Percentiles rank a stretch among this genome's conserved stretches.
phyloP scores from a whole-genome alignment of 2,888 invertebrate species.

The Metellina segmentata region DNA sequence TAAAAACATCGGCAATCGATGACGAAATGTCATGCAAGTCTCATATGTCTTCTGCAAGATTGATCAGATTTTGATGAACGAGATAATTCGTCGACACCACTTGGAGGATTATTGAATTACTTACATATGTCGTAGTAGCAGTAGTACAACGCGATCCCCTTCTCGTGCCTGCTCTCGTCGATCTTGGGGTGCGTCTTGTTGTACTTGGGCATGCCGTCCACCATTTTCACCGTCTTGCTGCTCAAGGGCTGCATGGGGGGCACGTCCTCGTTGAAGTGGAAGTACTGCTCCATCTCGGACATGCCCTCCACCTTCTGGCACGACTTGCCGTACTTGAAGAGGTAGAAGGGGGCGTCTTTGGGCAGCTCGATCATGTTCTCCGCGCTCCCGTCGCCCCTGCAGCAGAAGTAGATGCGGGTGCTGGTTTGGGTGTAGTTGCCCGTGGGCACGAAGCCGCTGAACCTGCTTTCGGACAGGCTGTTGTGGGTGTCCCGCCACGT shows the following conservation, averaged over 20 bases:
- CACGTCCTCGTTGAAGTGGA: constrained; percentile 78
- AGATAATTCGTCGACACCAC: too few relatives aligned
- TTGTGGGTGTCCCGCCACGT: constrained; percentile 77
- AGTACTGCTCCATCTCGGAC: constrained; percentile 78
- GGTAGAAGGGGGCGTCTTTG: constrained; percentile 78
- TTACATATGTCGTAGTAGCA: constrained; percentile 79
- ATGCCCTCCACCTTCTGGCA: constrained; percentile 79
- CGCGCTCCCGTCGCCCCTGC: constrained; percentile 78
- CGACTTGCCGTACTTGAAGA: constrained; percentile 78
- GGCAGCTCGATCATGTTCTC: constrained; percentile 78
- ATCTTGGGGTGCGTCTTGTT: constrained; percentile 78
- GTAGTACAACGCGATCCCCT: constrained; percentile 78
- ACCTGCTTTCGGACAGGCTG: constrained; percentile 37
- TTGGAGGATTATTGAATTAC: constrained; percentile 33
- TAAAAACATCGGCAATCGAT: too few relatives aligned
- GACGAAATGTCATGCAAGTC: too few relatives aligned
- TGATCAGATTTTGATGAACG: too few relatives aligned
- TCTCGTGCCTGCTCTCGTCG: constrained; percentile 78
- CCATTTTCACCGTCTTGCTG: constrained; percentile 10
- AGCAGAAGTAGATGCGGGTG: constrained; percentile 79
- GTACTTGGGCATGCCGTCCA: constrained; percentile 74
- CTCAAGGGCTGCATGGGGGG: constrained; percentile 39
- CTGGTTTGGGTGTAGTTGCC: constrained; percentile 77
- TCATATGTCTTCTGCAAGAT: too few relatives aligned
- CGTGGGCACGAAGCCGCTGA: constrained; percentile 26